Percentiles rank a stretch among this genome's conserved stretches.
phyloP scores from a whole-genome alignment of 1,140 invertebrate genomes.

The Pseudomyrmex gracilis region DNA sequence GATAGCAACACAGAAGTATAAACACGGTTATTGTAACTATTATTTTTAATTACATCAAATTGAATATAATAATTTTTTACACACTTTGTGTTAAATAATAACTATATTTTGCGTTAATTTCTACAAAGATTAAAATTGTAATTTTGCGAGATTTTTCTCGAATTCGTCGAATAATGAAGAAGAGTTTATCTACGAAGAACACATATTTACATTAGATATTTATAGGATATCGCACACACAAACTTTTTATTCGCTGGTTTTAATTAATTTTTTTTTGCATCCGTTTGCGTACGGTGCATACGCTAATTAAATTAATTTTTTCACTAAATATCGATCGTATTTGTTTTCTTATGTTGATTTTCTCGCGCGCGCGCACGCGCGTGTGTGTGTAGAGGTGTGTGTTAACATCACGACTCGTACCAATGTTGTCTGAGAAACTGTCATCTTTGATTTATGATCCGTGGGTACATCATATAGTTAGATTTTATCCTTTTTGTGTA shows the following conservation, averaged over 20 bases:
- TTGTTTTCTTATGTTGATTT: background rate
- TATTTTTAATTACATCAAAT: background rate
- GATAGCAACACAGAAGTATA: background rate
- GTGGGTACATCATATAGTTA: background rate
- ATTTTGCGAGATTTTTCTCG: background rate
- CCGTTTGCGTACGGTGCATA: background rate
- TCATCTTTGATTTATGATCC: background rate
- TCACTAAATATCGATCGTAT: background rate
- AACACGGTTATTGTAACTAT: too few species aligned
- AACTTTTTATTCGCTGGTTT: constrained; percentile 16
- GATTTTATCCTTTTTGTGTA: background rate
- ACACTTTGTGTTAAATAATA: background rate
- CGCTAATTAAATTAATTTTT: constrained; percentile 23
- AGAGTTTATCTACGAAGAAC: too few species aligned
- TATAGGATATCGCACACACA: too few species aligned
- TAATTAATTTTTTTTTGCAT: constrained; percentile 9
- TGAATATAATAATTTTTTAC: background rate
- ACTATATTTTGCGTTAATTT: background rate
- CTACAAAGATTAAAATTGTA: background rate
- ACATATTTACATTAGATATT: too few species aligned
- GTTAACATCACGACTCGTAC: background rate
- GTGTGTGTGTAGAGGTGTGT: background rate
- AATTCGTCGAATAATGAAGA: background rate
- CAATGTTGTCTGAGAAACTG: background rate
- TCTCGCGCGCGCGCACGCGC: too few species aligned